Percentiles rank a stretch among this genome's conserved stretches.
These are phyloP conservation scores for Chaetophractus vellerosus DNA, from an alignment of 2,797 vertebrate species.

Conservation along the genomic window DNA sequence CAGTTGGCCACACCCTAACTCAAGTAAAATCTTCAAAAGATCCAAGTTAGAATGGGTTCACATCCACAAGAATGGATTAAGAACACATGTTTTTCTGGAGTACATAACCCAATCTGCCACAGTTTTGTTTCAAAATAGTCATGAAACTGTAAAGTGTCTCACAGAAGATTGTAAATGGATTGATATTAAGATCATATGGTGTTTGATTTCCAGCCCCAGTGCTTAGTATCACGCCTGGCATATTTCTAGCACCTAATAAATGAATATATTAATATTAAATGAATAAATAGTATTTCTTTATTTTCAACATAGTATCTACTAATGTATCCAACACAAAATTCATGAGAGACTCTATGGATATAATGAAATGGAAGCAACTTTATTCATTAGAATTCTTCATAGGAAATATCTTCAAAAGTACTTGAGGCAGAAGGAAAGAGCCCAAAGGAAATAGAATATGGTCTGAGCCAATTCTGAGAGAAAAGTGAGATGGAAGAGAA, in stretches of 20 bases:
- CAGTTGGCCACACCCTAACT: no score
- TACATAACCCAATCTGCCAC: no score
- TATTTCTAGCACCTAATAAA: neutral
- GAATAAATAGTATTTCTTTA: neutral
- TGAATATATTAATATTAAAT: neutral
- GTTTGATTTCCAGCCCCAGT: neutral
- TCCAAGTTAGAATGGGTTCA: no score
- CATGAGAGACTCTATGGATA: neutral
- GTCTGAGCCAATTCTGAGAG: neutral
- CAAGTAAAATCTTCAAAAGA: no score
- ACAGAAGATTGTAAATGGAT: conserved; percentile 35
- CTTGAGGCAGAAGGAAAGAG: neutral
- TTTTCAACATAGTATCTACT: conserved; percentile 31
- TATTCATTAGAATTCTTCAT: neutral
- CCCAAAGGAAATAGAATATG: neutral
- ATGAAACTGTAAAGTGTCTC: neutral
- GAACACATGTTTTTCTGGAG: no score
- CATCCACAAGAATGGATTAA: no score
- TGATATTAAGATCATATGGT: neutral
- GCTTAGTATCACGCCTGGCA: neutral
- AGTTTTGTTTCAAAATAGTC: conserved; percentile 55
- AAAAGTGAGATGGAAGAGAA: neutral
- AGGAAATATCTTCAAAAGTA: neutral
- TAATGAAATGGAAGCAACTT: neutral
- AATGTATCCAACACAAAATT: neutral